phyloP scores from a whole-genome alignment of 2,888 invertebrate genomes.

The Ectobius pallidus region DNA sequence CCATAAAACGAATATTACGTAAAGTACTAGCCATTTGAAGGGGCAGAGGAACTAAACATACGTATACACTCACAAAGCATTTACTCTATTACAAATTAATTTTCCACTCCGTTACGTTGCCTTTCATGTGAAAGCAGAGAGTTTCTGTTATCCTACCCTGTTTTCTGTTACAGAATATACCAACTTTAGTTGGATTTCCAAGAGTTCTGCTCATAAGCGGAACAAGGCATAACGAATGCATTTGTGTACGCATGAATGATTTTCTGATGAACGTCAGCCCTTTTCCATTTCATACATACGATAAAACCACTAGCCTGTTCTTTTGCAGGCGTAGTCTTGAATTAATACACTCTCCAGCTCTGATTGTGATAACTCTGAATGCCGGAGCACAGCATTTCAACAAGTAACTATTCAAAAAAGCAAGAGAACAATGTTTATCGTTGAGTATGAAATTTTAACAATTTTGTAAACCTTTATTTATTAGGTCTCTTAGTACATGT shows the following conservation, averaged over 20 bases:
- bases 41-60: conserved; percentile 4
- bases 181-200: conserved; percentile 28
- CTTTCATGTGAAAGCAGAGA: conserved; percentile 23
- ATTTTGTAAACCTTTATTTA: no score
- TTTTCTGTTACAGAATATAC: conserved; percentile 18
- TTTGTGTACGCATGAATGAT: neutral
- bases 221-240: neutral
- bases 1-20: neutral
- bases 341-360: no score
- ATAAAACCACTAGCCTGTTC: no score
- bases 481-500: no score
- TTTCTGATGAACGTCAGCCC: neutral
- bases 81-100: conserved; percentile 35
- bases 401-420: no score
- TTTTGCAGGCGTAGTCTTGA: no score
- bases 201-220: conserved; percentile 16
- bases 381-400: no score
- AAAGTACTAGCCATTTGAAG: conserved; percentile 19
- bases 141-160: conserved; percentile 29
- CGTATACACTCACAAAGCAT: conserved; percentile 20
- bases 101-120: conserved; percentile 26
- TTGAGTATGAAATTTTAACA: no score
- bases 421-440: no score
- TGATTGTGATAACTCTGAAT: no score
- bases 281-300: no score